Base-by-base conservation (phyloP, 2,113 vertebrate species). In the Paraplagusia blochii region DNA sequence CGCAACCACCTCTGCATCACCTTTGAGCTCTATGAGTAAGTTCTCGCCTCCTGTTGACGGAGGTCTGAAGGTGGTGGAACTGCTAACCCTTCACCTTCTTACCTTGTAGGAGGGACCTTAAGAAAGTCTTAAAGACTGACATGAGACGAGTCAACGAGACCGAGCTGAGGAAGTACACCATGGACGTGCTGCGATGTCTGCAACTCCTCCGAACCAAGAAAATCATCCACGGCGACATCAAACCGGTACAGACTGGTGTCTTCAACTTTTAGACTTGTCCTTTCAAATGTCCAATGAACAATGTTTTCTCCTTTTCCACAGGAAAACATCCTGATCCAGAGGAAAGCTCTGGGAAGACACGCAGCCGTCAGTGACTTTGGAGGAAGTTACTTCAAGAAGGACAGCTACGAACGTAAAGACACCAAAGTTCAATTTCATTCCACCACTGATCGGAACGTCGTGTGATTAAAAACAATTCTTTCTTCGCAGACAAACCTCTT, bases 401-500 rank as follows among this genome's bases (percentile, higher is more conserved):
- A 43, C 42, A 56, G 22, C 48, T 14, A 42, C 14, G 40, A 22
- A 29, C 16, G 8, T 49, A 22, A 33, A 22, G 9, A 8, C 9
- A 14, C n/a, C 42, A n/a, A 44, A 44, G n/a, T 46, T 45, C 18
- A 4, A 2, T 45, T 45, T 8, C 2, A 14, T 4, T n/a, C 4
- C 29, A 17, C 15, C 14, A 48, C 29, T 33, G 29, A 9, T 33
- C 29, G 6, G 22, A 3, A 11, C 3, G 29, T 29, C 6, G 22
- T 29, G 22, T 29, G 22, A 29, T 29, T 29, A 29, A 29, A 29
- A 29, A 29, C 2, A 2, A 13, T 40, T 40, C 12, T 40, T 13
- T 39, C 10, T 39, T 36, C 35, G 47, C 62, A 65, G 62, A 49
- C 11, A 33, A 42, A 9, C 62, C 53, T 7, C 46, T 14, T 4